phyloP scores from a whole-genome alignment of 64 coral and sea anemone genomes.

The Anthopleura sola region DNA sequence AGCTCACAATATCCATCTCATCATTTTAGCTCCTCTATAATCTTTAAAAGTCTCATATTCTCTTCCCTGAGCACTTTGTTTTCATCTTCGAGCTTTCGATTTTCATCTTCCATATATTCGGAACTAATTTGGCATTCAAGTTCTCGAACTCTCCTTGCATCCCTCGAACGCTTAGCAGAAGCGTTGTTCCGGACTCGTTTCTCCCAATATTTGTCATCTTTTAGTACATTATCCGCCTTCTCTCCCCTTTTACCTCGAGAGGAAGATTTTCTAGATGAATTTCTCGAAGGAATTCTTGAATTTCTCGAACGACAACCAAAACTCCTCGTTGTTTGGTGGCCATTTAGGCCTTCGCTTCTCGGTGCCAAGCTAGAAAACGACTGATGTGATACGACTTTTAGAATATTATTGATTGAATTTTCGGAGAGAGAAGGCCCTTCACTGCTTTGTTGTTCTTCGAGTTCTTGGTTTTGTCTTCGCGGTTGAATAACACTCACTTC shows the following conservation, averaged over 20 bases:
- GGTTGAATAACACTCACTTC: constrained; percentile 22
- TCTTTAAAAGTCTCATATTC: constrained; percentile 62
- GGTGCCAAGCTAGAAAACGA: constrained; percentile 59
- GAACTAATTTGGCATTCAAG: constrained; percentile 90
- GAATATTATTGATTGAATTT: constrained; percentile 88
- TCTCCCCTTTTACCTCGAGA: constrained; percentile 44
- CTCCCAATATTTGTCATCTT: constrained; percentile 89
- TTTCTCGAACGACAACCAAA: constrained; percentile 29
- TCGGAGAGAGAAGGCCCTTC: constrained; percentile 55
- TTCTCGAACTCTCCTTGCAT: constrained; percentile 84
- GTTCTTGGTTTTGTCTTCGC: neutral
- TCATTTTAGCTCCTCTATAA: constrained; percentile 44
- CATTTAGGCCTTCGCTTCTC: neutral
- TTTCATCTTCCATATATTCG: constrained; percentile 84
- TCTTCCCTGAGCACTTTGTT: constrained; percentile 75
- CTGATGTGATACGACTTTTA: constrained; percentile 87
- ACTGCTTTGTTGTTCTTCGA: constrained; percentile 19
- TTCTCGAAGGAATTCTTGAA: neutral
- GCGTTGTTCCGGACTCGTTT: constrained; percentile 87
- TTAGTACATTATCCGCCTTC: constrained; percentile 38
- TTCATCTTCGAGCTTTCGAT: constrained; percentile 71
- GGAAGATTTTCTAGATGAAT: constrained; percentile 15
- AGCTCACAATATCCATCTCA: neutral
- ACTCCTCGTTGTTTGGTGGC: neutral
- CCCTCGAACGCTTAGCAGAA: constrained; percentile 83